phyloP scores from a whole-genome alignment of 1,140 invertebrate genomes.

The Ostrea denselamellosa region DNA sequence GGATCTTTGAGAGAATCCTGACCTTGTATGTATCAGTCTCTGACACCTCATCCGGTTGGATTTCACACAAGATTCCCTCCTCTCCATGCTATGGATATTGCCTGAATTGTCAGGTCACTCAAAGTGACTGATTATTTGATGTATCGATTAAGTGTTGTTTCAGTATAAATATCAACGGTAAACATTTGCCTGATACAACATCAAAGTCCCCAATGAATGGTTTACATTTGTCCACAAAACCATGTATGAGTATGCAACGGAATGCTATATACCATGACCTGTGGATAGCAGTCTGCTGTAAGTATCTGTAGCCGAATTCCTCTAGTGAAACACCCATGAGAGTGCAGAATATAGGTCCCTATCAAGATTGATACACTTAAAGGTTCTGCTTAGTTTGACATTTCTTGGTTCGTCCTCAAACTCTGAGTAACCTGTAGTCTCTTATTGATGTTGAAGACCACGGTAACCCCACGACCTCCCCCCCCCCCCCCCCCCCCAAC shows the following conservation, averaged over 20 bases:
- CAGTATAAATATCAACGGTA: not conserved
- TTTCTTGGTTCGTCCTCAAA: too few relatives aligned
- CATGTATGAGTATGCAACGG: slow-evolving; percentile 33
- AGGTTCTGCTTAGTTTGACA: too few relatives aligned
- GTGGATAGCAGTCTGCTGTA: slow-evolving; percentile 32
- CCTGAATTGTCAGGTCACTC: slow-evolving; percentile 35
- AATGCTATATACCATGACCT: slow-evolving; percentile 50
- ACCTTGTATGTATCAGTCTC: not conserved
- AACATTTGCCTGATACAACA: not conserved
- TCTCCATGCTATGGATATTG: slow-evolving; percentile 16
- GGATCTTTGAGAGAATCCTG: not conserved
- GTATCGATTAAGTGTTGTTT: slow-evolving; percentile 17
- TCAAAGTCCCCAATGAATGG: slow-evolving; percentile 17
- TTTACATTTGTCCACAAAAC: slow-evolving; percentile 29
- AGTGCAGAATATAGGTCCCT: slow-evolving; percentile 41
- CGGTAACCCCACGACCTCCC: too few relatives aligned
- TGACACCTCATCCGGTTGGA: not conserved
- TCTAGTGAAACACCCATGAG: slow-evolving; percentile 31
- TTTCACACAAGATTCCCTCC: not conserved
- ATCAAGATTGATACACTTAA: slow-evolving; percentile 48
- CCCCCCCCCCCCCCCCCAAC: too few relatives aligned
- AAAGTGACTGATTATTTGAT: not conserved
- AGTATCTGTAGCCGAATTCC: slow-evolving; percentile 43
- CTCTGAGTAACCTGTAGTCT: too few relatives aligned
- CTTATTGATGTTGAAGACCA: too few relatives aligned